Base-by-base conservation (phyloP, 2,797 vertebrate genomes). In the Leptatherina wallacei region DNA sequence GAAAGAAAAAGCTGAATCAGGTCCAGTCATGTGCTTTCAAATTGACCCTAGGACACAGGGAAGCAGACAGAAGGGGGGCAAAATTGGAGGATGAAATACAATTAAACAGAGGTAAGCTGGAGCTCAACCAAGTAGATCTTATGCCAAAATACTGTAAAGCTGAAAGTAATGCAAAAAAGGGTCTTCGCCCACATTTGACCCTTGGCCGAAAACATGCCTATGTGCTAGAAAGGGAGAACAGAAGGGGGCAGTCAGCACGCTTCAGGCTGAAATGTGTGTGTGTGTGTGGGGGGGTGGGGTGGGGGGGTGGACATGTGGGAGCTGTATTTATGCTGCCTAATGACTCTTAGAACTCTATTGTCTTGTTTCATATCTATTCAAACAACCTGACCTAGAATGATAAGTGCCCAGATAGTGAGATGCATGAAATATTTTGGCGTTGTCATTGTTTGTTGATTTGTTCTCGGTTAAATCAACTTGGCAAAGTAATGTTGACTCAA, bases 1-100 rank as follows among this genome's bases (percentile, higher is more conserved):
- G 88, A 93, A 93, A 90, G 89, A 88, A 93, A 91, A 81, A 77
- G 92, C 92, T 92, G 93, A 94, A 89, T 95, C 94, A 94, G 94
- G 84, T 81, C 82, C 79, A 87, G 90, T 87, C 89, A 91, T 88
- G 86, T 90, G 92, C 76, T 85, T 86, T 85, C 74, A 85, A 62
- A 86, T 79, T 73, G 74, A 82, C 79, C 82, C 66, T 27, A 30
- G 75, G 68, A 65, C 77, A 77, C 71, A 65, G 38, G 42, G 79
- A 80, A 55, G 64, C 71, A 69, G 65, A 61, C 73, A 77, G 59
- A 20, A 18, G 38, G 14, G 35, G 66, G 51, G 54, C 61, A 70
- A 61, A 80, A 65, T 49, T 75, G 71, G 73, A 2, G 69, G 69
- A 84, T 57, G 14, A 49, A 61, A 77, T 49, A 70, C 30, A 71